Conservation (phyloP, 2,888 invertebrate species). For the Leptinotarsa juncta region DNA sequence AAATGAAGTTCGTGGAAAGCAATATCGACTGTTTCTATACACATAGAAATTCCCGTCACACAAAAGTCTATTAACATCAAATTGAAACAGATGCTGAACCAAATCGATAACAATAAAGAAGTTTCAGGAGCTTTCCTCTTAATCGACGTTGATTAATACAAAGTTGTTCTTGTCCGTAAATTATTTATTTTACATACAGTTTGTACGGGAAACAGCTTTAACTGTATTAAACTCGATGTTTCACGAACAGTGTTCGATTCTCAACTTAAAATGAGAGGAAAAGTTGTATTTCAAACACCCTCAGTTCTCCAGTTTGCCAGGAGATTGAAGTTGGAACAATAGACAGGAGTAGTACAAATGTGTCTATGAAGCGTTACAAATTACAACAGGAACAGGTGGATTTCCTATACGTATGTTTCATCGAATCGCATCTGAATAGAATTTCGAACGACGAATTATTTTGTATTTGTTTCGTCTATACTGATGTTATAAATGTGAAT, state of each 20-base stretch:
- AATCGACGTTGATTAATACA: slow-evolving; percentile 47
- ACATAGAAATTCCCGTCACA: slow-evolving; percentile 43
- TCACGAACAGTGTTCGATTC: neutral
- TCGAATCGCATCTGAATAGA: neutral
- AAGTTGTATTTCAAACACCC: neutral
- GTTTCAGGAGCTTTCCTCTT: slow-evolving; percentile 41
- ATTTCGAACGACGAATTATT: too few species aligned
- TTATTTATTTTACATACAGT: slow-evolving; percentile 8
- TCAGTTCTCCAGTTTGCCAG: neutral
- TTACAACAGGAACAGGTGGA: too few species aligned
- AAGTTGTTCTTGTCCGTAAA: slow-evolving; percentile 30
- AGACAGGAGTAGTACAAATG: neutral
- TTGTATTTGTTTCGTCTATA: too few species aligned
- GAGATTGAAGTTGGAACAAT: neutral
- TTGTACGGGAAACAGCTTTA: neutral
- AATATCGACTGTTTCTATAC: slow-evolving; percentile 6
- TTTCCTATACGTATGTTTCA: neutral
- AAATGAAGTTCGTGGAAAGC: slow-evolving; percentile 10
- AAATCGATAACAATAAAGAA: slow-evolving; percentile 46
- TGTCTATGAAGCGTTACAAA: neutral
- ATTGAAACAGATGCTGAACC: slow-evolving; percentile 43
- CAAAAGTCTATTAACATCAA: slow-evolving; percentile 43
- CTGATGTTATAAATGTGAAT: too few species aligned
- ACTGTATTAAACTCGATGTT: slow-evolving; percentile 4
- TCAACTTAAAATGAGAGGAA: neutral